phyloP scores from a whole-genome alignment of 1,140 invertebrate species.

The Atta texana region DNA sequence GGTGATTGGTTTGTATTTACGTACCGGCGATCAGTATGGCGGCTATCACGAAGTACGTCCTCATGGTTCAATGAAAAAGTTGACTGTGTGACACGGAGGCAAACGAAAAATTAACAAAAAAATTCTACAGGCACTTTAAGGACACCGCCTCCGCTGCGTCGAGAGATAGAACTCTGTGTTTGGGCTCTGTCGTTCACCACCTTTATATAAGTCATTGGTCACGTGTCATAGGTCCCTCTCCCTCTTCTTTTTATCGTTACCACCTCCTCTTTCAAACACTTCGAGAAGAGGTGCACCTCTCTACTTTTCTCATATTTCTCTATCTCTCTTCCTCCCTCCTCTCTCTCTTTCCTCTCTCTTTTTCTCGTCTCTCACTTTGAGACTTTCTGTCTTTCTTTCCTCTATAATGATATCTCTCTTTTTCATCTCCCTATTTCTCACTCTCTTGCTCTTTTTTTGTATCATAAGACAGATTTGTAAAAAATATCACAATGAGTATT shows the following conservation, averaged over 20 bases:
- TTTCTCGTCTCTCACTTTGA: conserved; percentile 19
- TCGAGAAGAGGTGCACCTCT: conserved; percentile 79
- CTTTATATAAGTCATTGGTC: conserved; percentile 86
- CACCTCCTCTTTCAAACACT: conserved; percentile 69
- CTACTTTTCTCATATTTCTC: conserved; percentile 57
- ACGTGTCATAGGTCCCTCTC: conserved; percentile 82
- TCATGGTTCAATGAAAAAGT: conserved; percentile 77
- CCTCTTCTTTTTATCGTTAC: conserved; percentile 55
- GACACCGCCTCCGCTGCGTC: conserved; percentile 78
- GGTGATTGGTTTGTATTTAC: conserved; percentile 73
- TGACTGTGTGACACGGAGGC: conserved; percentile 20
- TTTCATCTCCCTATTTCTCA: conserved; percentile 54
- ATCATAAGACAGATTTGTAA: conserved; percentile 24
- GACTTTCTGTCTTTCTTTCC: conserved; percentile 42
- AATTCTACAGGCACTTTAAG: conserved; percentile 62
- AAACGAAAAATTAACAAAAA: conserved; percentile 66
- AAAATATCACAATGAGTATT: neutral
- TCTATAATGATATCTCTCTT: conserved; percentile 47
- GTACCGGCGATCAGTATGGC: conserved; percentile 85
- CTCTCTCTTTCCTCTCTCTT: conserved; percentile 33
- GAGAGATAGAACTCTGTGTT: conserved; percentile 85
- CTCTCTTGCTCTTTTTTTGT: conserved; percentile 58
- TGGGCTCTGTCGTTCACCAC: conserved; percentile 82
- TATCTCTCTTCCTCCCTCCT: neutral
- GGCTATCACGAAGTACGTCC: conserved; percentile 84